Evolutionary conservation across 2,888 invertebrate genomes (phyloP).

Genomic region (Nephrotoma guestfalica): DNA sequence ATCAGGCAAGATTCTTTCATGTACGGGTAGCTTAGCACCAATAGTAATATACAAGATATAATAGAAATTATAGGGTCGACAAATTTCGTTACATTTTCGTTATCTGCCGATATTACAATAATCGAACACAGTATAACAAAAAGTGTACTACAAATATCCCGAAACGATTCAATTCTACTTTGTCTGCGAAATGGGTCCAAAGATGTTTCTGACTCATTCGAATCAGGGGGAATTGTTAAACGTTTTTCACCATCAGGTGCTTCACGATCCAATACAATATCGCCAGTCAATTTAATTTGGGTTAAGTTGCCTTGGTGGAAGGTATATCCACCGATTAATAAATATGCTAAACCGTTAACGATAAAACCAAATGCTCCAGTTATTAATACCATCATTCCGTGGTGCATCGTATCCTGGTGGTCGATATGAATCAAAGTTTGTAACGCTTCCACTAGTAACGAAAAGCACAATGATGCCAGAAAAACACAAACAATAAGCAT

Average conservation of each 20-base stretch:
- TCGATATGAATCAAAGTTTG: constrained; percentile 65
- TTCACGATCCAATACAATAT: constrained; percentile 43
- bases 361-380: constrained; percentile 56
- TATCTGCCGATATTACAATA: constrained; percentile 42
- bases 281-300: constrained; percentile 45
- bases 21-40: constrained; percentile 65
- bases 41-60: constrained; percentile 52
- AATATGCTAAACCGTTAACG: constrained; percentile 61
- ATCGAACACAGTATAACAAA: constrained; percentile 56
- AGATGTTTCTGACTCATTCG: neutral
- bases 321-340: constrained; percentile 66
- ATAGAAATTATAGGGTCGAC: constrained; percentile 64
- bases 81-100: constrained; percentile 47
- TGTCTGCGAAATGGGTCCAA: constrained; percentile 35
- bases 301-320: constrained; percentile 56
- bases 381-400: constrained; percentile 57
- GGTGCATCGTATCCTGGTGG: constrained; percentile 56
- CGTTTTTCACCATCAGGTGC: constrained; percentile 31
- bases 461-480: constrained; percentile 68
- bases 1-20: constrained; percentile 81
- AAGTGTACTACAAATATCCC: constrained; percentile 52
- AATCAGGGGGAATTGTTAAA: constrained; percentile 22
- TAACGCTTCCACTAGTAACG: constrained; percentile 63
- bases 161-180: constrained; percentile 42
- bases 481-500: constrained; percentile 70